phyloP scores from a whole-genome alignment of 2,797 vertebrate species.

The Columba guinea region DNA sequence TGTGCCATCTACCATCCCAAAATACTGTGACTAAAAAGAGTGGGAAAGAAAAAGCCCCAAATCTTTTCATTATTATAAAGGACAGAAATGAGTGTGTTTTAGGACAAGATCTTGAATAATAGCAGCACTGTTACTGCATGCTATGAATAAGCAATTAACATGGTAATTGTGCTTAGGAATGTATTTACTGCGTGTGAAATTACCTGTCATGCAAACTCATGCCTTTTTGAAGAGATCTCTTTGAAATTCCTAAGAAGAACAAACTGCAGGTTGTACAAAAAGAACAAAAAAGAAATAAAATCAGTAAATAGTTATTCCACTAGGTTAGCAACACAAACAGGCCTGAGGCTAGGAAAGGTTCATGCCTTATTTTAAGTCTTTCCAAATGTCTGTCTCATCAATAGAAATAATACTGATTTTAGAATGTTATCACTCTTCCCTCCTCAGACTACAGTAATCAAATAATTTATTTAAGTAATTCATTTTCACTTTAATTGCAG shows the following conservation, averaged over 20 bases:
- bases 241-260: neutral
- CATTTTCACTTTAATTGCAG: slow-evolving; percentile 67
- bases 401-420: slow-evolving; percentile 31
- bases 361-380: neutral
- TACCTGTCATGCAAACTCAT: neutral
- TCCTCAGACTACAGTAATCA: slow-evolving; percentile 25
- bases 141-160: neutral
- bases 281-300: neutral
- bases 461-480: slow-evolving; percentile 61
- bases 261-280: neutral
- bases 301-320: neutral
- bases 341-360: slow-evolving; percentile 15
- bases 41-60: neutral
- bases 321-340: neutral
- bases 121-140: neutral
- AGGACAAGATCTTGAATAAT: neutral
- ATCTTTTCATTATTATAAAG: neutral
- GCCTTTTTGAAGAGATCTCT: neutral
- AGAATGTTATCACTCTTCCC: slow-evolving; percentile 13
- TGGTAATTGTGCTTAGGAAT: neutral
- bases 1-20: neutral
- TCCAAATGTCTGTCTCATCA: slow-evolving; percentile 20
- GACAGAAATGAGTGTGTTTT: neutral
- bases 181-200: neutral
- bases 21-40: neutral